These are phyloP conservation scores for Corythucha ciliata DNA, from an alignment of 2,888 invertebrate genomes.

Conservation along the genomic window DNA sequence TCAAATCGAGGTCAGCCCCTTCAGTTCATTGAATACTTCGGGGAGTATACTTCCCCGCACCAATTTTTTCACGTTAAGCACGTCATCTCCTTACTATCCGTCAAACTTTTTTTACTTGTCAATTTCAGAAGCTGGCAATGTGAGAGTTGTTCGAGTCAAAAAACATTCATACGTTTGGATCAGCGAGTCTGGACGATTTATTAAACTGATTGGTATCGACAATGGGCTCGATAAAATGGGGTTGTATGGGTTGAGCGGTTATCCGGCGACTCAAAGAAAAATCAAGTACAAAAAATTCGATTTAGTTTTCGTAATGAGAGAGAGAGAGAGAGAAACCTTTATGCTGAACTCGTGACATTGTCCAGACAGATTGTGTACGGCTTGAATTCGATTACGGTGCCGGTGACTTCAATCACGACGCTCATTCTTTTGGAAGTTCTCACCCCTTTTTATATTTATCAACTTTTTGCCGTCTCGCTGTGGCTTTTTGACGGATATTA, in stretches of 20 bases:
- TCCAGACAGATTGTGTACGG: slow-evolving; percentile 60
- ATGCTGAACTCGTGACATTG: too few relatives aligned
- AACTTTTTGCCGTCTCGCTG: slow-evolving; percentile 69
- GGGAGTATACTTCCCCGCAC: background rate
- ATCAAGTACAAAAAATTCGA: too few relatives aligned
- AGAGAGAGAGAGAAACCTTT: too few relatives aligned
- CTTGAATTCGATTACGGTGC: slow-evolving; percentile 59
- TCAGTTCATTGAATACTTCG: too few relatives aligned
- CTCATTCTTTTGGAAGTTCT: slow-evolving; percentile 64
- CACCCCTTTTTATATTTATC: slow-evolving; percentile 84
- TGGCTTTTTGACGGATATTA: slow-evolving; percentile 80
- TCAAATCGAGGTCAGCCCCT: slow-evolving; percentile 32
- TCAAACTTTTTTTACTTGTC: slow-evolving; percentile 1
- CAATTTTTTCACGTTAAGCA: background rate
- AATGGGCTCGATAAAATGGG: slow-evolving; percentile 32
- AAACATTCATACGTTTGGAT: slow-evolving; percentile 50
- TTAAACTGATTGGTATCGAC: slow-evolving; percentile 45
- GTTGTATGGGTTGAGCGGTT: too few relatives aligned
- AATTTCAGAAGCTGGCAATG: slow-evolving; percentile 32
- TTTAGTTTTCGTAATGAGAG: too few relatives aligned
- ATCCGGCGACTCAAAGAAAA: too few relatives aligned
- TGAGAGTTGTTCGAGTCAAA: slow-evolving; percentile 45
- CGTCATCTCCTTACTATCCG: slow-evolving; percentile 5
- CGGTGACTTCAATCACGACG: slow-evolving; percentile 58
- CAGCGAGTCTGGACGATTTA: slow-evolving; percentile 42